Conservation (phyloP, 1,140 invertebrate genomes). For the Drosophila quadrilineata region DNA sequence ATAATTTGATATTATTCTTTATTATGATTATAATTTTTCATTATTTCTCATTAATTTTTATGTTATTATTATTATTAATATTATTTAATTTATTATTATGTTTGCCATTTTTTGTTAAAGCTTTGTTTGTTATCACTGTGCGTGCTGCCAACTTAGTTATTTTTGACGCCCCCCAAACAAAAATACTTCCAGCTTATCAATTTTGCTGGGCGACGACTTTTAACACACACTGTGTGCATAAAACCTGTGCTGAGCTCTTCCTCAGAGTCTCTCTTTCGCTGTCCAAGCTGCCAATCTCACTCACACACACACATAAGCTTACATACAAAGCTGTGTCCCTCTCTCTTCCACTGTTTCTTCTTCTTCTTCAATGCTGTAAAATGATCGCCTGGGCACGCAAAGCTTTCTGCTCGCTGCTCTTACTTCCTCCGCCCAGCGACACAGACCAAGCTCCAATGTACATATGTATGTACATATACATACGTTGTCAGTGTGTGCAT, state of each 20-base stretch:
- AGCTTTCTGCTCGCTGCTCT: too few relatives aligned
- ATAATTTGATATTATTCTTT: too few relatives aligned
- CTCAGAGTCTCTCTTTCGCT: background rate
- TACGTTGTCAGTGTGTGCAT: too few relatives aligned
- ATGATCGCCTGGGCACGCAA: conserved; percentile 47
- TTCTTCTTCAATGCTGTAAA: conserved; percentile 11
- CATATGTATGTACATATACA: too few relatives aligned
- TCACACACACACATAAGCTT: too few relatives aligned
- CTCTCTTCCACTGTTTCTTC: background rate
- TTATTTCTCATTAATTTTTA: too few relatives aligned
- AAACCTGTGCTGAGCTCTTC: conserved; percentile 25
- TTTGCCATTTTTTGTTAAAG: background rate
- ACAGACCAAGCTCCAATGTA: too few relatives aligned
- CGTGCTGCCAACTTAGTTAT: background rate
- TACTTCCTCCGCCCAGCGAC: background rate
- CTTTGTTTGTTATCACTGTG: background rate
- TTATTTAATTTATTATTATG: background rate
- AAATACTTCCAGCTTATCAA: too few relatives aligned
- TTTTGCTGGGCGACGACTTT: conserved; percentile 16
- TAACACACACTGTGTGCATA: conserved; percentile 11
- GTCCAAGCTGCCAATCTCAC: background rate
- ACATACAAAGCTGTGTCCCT: too few relatives aligned
- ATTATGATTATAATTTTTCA: too few relatives aligned
- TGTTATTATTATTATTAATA: too few relatives aligned
- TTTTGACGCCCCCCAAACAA: background rate